A percentile compares a stretch with the other conserved stretches of the same genome.
Evolutionary conservation across 2,797 vertebrate genomes (phyloP).

Genomic region (Serranus cabrilla): DNA sequence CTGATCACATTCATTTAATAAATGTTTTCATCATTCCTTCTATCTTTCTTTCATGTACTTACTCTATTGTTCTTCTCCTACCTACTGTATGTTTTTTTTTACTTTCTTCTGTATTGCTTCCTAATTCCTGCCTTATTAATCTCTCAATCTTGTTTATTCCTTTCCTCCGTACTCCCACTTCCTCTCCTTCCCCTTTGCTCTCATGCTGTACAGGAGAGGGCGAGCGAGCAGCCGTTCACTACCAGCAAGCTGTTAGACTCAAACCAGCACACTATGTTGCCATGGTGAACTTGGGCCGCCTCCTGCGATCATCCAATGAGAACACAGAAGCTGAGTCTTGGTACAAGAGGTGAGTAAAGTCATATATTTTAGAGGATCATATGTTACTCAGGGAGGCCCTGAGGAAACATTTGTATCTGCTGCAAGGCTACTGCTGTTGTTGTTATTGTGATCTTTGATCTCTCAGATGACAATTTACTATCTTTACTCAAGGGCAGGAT

Average conservation of each 20-base stretch:
- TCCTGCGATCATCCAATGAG: slow-evolving; percentile 92
- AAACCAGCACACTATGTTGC: slow-evolving; percentile 94
- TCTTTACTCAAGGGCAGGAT: too few species aligned
- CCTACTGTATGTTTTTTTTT: not conserved
- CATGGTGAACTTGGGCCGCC: slow-evolving; percentile 96
- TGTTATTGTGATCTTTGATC: not conserved
- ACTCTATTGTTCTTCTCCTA: not conserved
- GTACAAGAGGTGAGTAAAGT: slow-evolving; percentile 91
- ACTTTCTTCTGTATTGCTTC: not conserved
- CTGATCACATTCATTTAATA: not conserved
- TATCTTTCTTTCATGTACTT: not conserved
- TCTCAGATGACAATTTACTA: too few species aligned
- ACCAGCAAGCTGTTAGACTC: slow-evolving; percentile 91
- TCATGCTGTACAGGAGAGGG: slow-evolving; percentile 84
- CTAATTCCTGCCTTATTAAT: not conserved
- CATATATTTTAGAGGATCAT: not conserved
- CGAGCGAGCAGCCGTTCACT: slow-evolving; percentile 89
- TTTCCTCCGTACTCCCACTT: not conserved
- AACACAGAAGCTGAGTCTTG: slow-evolving; percentile 93
- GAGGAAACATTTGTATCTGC: not conserved
- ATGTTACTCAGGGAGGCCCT: not conserved
- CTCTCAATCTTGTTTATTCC: not conserved
- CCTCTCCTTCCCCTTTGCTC: not conserved
- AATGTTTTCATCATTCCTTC: not conserved
- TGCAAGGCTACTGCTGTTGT: not conserved